Conservation (phyloP, 64 coral and sea anemone species). For the Cladopsammia gracilis region DNA sequence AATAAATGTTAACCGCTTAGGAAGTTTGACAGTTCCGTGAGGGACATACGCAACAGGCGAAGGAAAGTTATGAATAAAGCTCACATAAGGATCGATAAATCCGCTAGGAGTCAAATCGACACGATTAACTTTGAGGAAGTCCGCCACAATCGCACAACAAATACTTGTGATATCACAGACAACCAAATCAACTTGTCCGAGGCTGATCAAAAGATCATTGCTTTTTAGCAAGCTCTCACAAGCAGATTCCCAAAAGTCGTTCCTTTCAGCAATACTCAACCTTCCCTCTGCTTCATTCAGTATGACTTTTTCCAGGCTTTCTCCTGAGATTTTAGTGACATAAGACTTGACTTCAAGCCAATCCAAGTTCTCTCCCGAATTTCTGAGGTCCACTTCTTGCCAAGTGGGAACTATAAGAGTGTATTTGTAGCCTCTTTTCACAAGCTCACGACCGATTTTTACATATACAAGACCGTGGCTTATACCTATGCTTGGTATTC, state of each 20-base stretch:
- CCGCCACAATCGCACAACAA: conserved; percentile 78
- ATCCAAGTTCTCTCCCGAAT: neutral
- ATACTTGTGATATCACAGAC: conserved; percentile 76
- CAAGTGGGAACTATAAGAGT: conserved; percentile 66
- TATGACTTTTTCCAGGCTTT: conserved; percentile 58
- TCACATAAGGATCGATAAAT: conserved; percentile 81
- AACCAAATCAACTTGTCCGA: conserved; percentile 45
- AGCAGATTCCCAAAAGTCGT: conserved; percentile 31
- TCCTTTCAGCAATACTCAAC: conserved; percentile 19
- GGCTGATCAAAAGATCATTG: neutral
- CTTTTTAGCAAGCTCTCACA: conserved; percentile 37
- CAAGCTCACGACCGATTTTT: conserved; percentile 79
- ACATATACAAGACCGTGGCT: conserved; percentile 63
- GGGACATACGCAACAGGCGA: conserved; percentile 70
- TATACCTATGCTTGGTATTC: conserved; percentile 73
- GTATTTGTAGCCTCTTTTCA: conserved; percentile 57
- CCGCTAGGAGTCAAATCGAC: conserved; percentile 82
- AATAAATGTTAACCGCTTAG: conserved; percentile 47
- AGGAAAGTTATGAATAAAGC: conserved; percentile 86
- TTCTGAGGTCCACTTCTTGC: conserved; percentile 27
- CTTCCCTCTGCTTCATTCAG: conserved; percentile 63
- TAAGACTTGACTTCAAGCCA: conserved; percentile 53
- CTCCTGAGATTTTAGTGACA: conserved; percentile 35
- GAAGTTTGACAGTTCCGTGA: conserved; percentile 52
- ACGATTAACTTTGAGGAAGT: conserved; percentile 65